Evolutionary conservation across 2,113 vertebrate species (phyloP).

Genomic region (Hoplias malabaricus): DNA sequence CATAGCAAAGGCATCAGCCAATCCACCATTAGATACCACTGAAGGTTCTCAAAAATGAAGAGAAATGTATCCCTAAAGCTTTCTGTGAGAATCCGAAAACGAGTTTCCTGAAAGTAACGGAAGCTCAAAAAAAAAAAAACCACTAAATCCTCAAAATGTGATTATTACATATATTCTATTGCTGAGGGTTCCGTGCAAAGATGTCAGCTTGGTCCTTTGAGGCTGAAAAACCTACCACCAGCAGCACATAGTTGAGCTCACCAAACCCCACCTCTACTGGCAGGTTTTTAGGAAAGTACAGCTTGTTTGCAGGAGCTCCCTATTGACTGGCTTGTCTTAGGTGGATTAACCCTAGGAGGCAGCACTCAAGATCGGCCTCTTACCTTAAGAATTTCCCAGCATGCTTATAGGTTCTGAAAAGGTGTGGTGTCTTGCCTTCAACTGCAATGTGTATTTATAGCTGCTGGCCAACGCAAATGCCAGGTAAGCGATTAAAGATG

Average conservation of each 20-base stretch:
- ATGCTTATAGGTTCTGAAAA: constrained; percentile 56
- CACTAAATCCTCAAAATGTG: too few species aligned
- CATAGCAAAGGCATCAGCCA: too few species aligned
- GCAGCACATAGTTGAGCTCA: neutral
- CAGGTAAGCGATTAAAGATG: constrained; percentile 53
- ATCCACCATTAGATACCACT: too few species aligned
- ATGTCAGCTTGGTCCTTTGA: too few species aligned
- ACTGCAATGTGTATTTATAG: constrained; percentile 57
- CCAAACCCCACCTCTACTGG: constrained; percentile 13
- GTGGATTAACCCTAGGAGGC: constrained; percentile 64
- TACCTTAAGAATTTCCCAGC: constrained; percentile 59
- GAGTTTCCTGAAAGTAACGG: too few species aligned
- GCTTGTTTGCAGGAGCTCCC: constrained; percentile 44
- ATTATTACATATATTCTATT: too few species aligned
- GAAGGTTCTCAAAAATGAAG: too few species aligned
- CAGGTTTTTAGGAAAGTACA: constrained; percentile 24
- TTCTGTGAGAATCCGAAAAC: too few species aligned
- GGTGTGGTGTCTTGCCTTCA: constrained; percentile 61
- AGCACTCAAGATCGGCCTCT: constrained; percentile 59
- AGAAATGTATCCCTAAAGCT: too few species aligned
- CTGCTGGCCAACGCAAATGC: constrained; percentile 42
- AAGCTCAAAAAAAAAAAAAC: too few species aligned
- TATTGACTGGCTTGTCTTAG: constrained; percentile 63
- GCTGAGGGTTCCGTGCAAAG: too few species aligned
- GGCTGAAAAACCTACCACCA: too few species aligned